These are phyloP conservation scores for Griposia aprilina DNA, from an alignment of 2,888 invertebrate genomes.

Conservation along the genomic window DNA sequence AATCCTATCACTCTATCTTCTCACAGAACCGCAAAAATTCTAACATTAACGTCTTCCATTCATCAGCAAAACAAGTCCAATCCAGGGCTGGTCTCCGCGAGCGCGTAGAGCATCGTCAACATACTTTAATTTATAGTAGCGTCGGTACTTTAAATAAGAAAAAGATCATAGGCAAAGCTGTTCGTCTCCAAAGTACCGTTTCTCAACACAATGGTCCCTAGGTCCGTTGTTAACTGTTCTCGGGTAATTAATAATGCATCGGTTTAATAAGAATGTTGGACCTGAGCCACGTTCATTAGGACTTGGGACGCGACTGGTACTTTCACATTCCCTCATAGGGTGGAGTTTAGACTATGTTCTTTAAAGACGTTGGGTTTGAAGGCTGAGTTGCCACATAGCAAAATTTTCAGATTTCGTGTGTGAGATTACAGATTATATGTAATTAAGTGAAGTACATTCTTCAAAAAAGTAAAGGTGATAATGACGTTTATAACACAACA, in stretches of 20 bases:
- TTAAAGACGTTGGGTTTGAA: neutral
- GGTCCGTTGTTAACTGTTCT: constrained; percentile 45
- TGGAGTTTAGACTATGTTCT: neutral
- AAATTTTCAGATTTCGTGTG: neutral
- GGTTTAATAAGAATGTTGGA: constrained; percentile 42
- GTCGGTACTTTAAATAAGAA: neutral
- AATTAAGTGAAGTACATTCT: neutral
- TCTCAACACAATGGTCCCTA: constrained; percentile 9
- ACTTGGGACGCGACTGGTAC: constrained; percentile 12
- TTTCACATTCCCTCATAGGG: constrained; percentile 38
- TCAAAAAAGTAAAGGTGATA: too few species aligned
- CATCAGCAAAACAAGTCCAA: too few species aligned
- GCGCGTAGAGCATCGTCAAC: too few species aligned
- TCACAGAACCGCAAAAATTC: too few species aligned
- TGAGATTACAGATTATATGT: neutral
- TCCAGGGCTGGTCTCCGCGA: too few species aligned
- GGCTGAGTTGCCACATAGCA: neutral
- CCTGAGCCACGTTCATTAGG: constrained; percentile 34
- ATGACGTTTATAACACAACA: too few species aligned
- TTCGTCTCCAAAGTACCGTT: constrained; percentile 21
- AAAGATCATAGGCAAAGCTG: neutral
- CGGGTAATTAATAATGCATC: constrained; percentile 45
- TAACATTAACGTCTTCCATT: too few species aligned
- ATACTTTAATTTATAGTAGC: too few species aligned
- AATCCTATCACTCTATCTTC: too few species aligned